A percentile compares a stretch with the other conserved stretches of the same genome.
phyloP scores from a whole-genome alignment of 2,797 vertebrate species.

The Cryptoblepharus egeriae region DNA sequence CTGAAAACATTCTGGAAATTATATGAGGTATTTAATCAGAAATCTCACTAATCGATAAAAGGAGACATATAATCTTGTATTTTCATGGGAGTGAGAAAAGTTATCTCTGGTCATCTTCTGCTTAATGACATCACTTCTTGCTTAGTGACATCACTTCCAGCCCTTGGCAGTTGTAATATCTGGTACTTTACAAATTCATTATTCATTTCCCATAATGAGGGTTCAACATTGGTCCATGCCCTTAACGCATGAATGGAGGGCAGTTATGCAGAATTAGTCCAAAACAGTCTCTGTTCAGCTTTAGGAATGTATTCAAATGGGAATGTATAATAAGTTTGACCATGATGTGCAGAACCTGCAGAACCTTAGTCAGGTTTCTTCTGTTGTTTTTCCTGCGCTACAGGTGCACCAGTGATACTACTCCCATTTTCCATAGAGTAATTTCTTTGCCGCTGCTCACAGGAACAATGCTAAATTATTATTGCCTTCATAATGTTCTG shows the following conservation, averaged over 20 bases:
- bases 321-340: too few species aligned
- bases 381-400: background rate
- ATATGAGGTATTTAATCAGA: constrained; percentile 42
- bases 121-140: too few species aligned
- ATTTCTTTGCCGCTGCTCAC: background rate
- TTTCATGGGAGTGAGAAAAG: constrained; percentile 9
- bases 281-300: background rate
- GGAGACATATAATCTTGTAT: background rate
- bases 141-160: too few species aligned
- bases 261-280: background rate
- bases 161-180: too few species aligned
- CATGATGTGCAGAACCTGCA: background rate
- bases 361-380: background rate
- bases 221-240: background rate
- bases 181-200: too few species aligned
- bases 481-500: constrained; percentile 16
- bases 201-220: background rate
- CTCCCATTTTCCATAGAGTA: rapidly evolving
- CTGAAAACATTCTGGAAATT: constrained; percentile 22
- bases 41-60: constrained; percentile 49
- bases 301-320: background rate
- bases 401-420: background rate
- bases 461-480: background rate
- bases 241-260: background rate
- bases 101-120: too few species aligned